A percentile compares a stretch with the other conserved stretches of the same genome.
Evolutionary conservation across 2,113 vertebrate genomes (phyloP).

Genomic region (Manacus vitellinus): DNA sequence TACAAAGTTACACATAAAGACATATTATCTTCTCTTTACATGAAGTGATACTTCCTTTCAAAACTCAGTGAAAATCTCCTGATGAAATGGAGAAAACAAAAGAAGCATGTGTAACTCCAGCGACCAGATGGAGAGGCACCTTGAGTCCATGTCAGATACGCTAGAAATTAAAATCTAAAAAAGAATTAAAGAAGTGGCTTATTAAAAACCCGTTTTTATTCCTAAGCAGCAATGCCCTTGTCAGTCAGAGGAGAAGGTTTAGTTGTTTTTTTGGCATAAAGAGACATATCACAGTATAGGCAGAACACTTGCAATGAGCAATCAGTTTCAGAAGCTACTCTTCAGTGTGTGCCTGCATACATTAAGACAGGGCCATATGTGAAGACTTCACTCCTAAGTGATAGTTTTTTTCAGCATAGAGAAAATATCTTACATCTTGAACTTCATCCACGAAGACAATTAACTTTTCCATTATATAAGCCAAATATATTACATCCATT

Average conservation of each 20-base stretch:
- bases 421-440: conserved; percentile 78
- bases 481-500: conserved; percentile 91
- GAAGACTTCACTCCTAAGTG: not conserved
- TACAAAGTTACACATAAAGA: not conserved
- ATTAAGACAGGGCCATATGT: not conserved
- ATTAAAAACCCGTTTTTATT: not conserved
- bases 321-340: not conserved
- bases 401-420: not conserved
- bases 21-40: not conserved
- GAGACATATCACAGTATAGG: not conserved
- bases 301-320: not conserved
- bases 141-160: not conserved
- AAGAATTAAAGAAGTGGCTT: not conserved
- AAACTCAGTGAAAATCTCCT: not conserved
- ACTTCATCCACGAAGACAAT: conserved; percentile 81
- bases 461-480: conserved; percentile 87
- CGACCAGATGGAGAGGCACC: not conserved
- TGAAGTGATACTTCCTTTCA: not conserved
- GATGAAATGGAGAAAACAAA: not conserved
- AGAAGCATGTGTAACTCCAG: not conserved
- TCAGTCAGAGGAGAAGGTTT: not conserved
- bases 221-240: not conserved
- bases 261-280: not conserved
- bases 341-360: not conserved
- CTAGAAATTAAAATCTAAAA: not conserved